Base-by-base conservation (phyloP, 1,140 invertebrate species). In the Parapsyche elsis region DNA sequence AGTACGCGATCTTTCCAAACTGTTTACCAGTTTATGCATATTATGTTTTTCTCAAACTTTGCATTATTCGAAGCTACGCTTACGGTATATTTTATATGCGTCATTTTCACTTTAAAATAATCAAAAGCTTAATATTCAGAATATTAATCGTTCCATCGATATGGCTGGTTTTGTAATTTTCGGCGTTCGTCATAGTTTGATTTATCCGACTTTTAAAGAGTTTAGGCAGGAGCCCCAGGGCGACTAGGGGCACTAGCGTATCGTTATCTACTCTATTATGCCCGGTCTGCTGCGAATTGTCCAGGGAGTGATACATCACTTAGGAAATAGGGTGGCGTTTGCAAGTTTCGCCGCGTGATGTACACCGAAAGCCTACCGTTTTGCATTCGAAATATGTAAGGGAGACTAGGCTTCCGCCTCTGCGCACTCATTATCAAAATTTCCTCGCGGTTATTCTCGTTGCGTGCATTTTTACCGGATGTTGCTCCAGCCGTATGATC, bases 221-320 rank as follows among this genome's bases (percentile, higher is more conserved):
- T 19, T 53, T 53, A 53, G 49, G 16, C 49, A 19, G 12, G n/a
- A 61, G 7, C 14, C 16, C 57, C n/a, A 19, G 7, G 14, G 16
- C 57, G n/a, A 1, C 9, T 16, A n/a, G 49, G 16, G 49, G 12
- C 49, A 53, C 59, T n/a, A 71, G 49, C 78, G 49, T 73, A 79
- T 73, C 78, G 78, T 79, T 73, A 73, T 71, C 78, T 79, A 73
- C 67, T 71, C 64, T 73, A 53, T 73, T 73, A 79, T 73, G 78
- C 70, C 78, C 70, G 45, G 67, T 74, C 49, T 30, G 45, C 45
- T 61, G 71, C 26, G 71, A 74, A 80, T 23, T 53, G 71, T 74
- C 78, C 9, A 30, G 78, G 78, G 78, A 73, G 78, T 30, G 61
- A 80, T 80, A 80, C 78, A 80, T 80, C 78, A 80, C 78, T 80